Evolutionary conservation across 2,113 vertebrate genomes (phyloP).

Genomic region (Cavia porcellus): DNA sequence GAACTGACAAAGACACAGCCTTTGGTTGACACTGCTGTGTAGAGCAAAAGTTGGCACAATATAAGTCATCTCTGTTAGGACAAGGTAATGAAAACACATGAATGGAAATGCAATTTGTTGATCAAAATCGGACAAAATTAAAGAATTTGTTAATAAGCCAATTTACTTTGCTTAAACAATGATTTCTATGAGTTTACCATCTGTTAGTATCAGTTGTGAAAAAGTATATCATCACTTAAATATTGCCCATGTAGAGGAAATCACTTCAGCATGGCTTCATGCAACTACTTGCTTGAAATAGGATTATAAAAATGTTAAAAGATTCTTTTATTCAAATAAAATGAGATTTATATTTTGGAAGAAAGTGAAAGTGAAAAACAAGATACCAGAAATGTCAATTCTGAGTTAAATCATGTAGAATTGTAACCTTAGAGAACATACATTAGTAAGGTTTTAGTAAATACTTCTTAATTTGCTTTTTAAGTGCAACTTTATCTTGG

Average conservation of each 20-base stretch:
- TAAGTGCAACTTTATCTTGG: not conserved
- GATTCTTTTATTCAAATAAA: constrained; percentile 19
- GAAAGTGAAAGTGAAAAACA: constrained; percentile 21
- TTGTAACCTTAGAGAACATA: constrained; percentile 22
- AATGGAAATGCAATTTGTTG: not conserved
- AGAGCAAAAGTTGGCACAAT: not conserved
- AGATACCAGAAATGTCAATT: not conserved
- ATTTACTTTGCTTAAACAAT: not conserved
- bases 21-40: not conserved
- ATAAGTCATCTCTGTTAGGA: not conserved
- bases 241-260: not conserved
- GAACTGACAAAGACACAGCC: not conserved
- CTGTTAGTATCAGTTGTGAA: not conserved
- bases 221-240: not conserved
- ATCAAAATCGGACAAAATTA: not conserved
- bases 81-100: not conserved
- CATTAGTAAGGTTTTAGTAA: not conserved
- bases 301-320: constrained; percentile 23
- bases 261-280: constrained; percentile 22
- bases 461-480: not conserved
- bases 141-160: not conserved
- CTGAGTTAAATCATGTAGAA: not conserved
- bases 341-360: not conserved
- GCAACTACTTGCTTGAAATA: not conserved
- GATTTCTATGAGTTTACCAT: constrained; percentile 37